Conservation (phyloP, 1,140 invertebrate species). For the Oryzaephilus surinamensis region DNA sequence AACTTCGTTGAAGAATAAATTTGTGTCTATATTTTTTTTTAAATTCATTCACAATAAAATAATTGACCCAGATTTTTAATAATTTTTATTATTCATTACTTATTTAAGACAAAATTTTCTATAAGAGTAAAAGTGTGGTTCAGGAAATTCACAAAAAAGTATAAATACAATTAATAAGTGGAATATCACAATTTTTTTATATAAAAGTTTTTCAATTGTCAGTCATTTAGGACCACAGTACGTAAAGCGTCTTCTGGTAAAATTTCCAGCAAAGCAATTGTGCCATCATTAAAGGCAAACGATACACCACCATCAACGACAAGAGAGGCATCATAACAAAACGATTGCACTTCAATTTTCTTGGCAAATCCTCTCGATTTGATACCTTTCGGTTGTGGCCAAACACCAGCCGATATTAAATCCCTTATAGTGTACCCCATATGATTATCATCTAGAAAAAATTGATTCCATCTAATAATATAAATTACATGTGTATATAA, state of each 20-base stretch:
- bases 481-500: slow-evolving; percentile 2
- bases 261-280: slow-evolving; percentile 73
- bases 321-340: slow-evolving; percentile 87
- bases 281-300: slow-evolving; percentile 90
- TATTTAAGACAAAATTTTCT: no score
- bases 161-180: no score
- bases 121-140: no score
- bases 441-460: slow-evolving; percentile 50
- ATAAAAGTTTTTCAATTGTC: slow-evolving; percentile 1
- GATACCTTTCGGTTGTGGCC: slow-evolving; percentile 59
- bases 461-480: not conserved
- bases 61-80: no score
- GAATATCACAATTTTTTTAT: no score
- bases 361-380: slow-evolving; percentile 55
- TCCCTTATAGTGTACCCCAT: slow-evolving; percentile 90
- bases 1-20: no score
- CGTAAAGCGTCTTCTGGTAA: slow-evolving; percentile 76
- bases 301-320: slow-evolving; percentile 95
- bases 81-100: no score
- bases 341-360: slow-evolving; percentile 68
- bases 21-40: no score
- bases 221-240: slow-evolving; percentile 60
- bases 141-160: no score
- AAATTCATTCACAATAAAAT: no score
- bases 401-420: slow-evolving; percentile 71